Evolutionary conservation across 1,140 invertebrate species (phyloP).

Genomic region (Drosophila obscura): DNA sequence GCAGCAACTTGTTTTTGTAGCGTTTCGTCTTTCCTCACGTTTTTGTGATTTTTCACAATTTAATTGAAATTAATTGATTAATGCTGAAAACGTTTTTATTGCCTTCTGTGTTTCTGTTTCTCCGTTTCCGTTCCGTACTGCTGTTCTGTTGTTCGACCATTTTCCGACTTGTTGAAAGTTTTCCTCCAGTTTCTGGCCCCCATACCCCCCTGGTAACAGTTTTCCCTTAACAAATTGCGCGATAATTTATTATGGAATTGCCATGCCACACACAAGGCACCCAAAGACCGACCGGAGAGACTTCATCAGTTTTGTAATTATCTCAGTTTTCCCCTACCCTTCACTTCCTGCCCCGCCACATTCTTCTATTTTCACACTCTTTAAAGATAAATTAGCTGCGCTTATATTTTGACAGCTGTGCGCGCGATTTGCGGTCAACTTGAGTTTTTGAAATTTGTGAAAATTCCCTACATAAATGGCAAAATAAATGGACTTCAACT

Average conservation of each 20-base stretch:
- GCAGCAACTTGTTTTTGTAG: conserved; percentile 20
- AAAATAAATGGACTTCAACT: conserved; percentile 32
- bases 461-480: conserved; percentile 1
- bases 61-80: conserved; percentile 73
- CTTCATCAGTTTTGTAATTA: conserved; percentile 52
- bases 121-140: conserved; percentile 26
- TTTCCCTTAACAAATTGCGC: conserved; percentile 53
- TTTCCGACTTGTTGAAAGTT: conserved; percentile 61
- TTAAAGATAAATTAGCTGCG: conserved; percentile 53
- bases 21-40: conserved; percentile 52
- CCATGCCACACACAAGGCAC: not conserved
- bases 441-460: conserved; percentile 1
- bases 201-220: conserved; percentile 30
- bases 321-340: conserved; percentile 3
- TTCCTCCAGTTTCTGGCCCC: not conserved
- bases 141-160: conserved; percentile 34
- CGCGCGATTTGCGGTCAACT: conserved; percentile 62
- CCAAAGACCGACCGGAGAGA: conserved; percentile 25
- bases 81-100: conserved; percentile 63
- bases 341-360: not conserved
- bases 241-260: conserved; percentile 55
- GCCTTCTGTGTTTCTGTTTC: conserved; percentile 13
- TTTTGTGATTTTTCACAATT: conserved; percentile 70
- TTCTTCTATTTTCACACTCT: not conserved
- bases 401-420: conserved; percentile 56